phyloP scores from a whole-genome alignment of 2,888 invertebrate genomes.

The Perizoma affinitatum region DNA sequence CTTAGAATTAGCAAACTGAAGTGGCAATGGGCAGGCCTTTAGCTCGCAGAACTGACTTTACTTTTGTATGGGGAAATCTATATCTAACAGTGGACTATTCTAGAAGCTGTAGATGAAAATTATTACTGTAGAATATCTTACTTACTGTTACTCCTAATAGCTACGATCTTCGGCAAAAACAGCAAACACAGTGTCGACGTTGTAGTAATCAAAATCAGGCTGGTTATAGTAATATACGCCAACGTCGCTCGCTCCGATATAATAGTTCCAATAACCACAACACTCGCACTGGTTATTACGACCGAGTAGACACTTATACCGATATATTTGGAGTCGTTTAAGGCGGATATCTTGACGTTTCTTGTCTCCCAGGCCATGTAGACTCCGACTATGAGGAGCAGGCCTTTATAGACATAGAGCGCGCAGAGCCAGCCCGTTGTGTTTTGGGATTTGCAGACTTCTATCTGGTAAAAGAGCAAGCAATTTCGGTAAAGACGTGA shows the following conservation, averaged over 20 bases:
- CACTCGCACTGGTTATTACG: conserved; percentile 93
- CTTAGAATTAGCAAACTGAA: no score
- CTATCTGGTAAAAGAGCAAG: conserved; percentile 84
- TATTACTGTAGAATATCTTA: conserved; percentile 26
- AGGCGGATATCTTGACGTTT: conserved; percentile 94
- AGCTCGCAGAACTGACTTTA: no score
- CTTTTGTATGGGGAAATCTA: no score
- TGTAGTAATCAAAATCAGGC: conserved; percentile 92
- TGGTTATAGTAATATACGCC: conserved; percentile 92
- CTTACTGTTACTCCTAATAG: conserved; percentile 87
- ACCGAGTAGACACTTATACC: conserved; percentile 96
- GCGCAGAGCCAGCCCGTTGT: conserved; percentile 95
- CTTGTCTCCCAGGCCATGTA: conserved; percentile 99
- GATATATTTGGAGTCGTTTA: conserved; percentile 97
- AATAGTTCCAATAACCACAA: conserved; percentile 94
- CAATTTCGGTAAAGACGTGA: no score
- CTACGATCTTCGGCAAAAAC: conserved; percentile 93
- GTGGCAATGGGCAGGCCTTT: no score
- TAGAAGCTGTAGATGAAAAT: background rate
- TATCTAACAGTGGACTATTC: no score
- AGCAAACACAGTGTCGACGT: conserved; percentile 93
- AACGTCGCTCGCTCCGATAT: conserved; percentile 92
- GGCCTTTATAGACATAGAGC: conserved; percentile 95
- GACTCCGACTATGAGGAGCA: conserved; percentile 93
- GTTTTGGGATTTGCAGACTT: conserved; percentile 94